phyloP scores from a whole-genome alignment of 2,888 invertebrate species.

The Lissonota sp. region DNA sequence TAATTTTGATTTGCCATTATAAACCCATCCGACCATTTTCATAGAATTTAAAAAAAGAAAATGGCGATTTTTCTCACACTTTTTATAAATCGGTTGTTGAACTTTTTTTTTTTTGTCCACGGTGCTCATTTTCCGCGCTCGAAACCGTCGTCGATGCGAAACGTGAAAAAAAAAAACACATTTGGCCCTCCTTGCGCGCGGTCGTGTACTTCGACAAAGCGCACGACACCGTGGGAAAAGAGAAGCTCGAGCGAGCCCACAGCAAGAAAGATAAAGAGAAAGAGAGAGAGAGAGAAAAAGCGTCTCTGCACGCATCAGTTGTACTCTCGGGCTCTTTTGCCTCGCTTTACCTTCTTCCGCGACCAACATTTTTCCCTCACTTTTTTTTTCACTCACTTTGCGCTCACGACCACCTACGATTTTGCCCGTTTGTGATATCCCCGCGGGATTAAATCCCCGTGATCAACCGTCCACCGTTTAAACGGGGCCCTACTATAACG shows the following conservation, averaged over 20 bases:
- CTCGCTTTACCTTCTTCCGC: neutral
- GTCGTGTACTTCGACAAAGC: slow-evolving; percentile 72
- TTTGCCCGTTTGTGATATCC: too few species aligned
- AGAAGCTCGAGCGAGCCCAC: slow-evolving; percentile 73
- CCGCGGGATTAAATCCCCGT: too few species aligned
- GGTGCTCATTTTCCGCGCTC: neutral
- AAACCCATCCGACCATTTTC: neutral
- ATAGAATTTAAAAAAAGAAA: neutral
- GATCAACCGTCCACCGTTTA: too few species aligned
- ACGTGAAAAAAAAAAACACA: slow-evolving; percentile 55
- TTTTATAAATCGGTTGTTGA: too few species aligned
- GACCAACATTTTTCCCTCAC: neutral
- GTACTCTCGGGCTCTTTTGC: neutral
- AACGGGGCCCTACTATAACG: too few species aligned
- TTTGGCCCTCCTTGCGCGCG: slow-evolving; percentile 68
- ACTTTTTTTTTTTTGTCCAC: neutral
- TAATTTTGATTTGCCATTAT: too few species aligned
- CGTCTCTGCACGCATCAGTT: too few species aligned
- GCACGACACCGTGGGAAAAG: slow-evolving; percentile 79
- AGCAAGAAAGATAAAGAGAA: neutral
- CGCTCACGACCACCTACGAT: too few species aligned
- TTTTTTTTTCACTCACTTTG: slow-evolving; percentile 17
- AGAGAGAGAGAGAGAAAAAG: neutral
- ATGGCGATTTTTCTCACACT: too few species aligned
- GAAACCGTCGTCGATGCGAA: slow-evolving; percentile 63